These are phyloP conservation scores for Synaphobranchus kaupii DNA, from an alignment of 2,797 vertebrate species.

Conservation along the genomic window DNA sequence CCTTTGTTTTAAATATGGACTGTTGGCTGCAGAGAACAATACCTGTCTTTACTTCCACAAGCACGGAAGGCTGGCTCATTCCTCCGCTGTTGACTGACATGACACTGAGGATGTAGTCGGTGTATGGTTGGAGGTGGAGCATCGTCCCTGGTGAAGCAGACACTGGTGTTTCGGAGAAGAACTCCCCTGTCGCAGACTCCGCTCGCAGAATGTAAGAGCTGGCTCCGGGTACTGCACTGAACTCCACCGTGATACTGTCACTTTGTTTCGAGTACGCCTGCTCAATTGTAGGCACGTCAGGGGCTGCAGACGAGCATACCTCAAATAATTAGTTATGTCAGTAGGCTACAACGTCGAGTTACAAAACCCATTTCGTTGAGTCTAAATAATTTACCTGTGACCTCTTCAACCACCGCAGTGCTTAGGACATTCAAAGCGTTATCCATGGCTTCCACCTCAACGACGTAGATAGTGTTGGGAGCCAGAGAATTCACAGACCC, in stretches of 20 bases:
- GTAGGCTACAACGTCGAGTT: not conserved
- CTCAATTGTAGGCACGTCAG: conserved; percentile 71
- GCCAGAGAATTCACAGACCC: conserved; percentile 70
- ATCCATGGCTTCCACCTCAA: conserved; percentile 70
- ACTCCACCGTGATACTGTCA: conserved; percentile 81
- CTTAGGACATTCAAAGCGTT: conserved; percentile 46
- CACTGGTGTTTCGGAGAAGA: conserved; percentile 74
- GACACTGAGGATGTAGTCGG: conserved; percentile 80
- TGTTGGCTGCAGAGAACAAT: conserved; percentile 36
- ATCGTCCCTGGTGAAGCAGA: conserved; percentile 79
- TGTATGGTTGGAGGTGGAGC: conserved; percentile 75
- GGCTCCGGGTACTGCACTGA: conserved; percentile 69
- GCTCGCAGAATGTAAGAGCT: conserved; percentile 79
- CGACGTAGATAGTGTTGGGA: conserved; percentile 61
- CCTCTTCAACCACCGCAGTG: conserved; percentile 44
- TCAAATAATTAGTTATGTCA: not conserved
- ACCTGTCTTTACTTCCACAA: conserved; percentile 85
- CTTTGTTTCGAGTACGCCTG: conserved; percentile 84
- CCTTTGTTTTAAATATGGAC: not conserved
- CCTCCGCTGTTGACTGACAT: conserved; percentile 76
- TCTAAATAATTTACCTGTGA: conserved; percentile 62
- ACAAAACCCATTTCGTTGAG: not conserved
- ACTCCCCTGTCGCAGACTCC: conserved; percentile 62
- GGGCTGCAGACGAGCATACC: conserved; percentile 67
- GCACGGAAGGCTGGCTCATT: conserved; percentile 80